Conservation (phyloP, 1,140 invertebrate species). For the Helicorthomorpha holstii region DNA sequence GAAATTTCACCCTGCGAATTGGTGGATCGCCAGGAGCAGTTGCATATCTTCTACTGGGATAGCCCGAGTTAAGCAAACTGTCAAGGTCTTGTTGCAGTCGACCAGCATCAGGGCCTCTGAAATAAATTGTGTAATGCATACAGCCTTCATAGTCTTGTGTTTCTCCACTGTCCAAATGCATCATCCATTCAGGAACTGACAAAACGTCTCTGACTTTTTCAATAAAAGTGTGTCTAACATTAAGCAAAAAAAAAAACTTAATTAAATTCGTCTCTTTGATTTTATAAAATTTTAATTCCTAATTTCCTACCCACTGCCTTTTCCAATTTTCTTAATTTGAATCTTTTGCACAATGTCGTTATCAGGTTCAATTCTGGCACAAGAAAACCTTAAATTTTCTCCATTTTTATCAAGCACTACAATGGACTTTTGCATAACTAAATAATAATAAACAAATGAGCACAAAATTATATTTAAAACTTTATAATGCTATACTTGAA, state of each 20-base stretch:
- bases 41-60: background rate
- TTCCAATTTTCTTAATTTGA: background rate
- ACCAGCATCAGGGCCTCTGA: constrained; percentile 37
- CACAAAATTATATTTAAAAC: too few species aligned
- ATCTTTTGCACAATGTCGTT: constrained; percentile 24
- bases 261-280: background rate
- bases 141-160: constrained; percentile 61
- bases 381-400: constrained; percentile 53
- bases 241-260: constrained; percentile 9
- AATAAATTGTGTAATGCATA: constrained; percentile 73
- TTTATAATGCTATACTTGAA: constrained; percentile 18
- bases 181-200: constrained; percentile 75
- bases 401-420: constrained; percentile 62
- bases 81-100: background rate
- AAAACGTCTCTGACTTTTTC: constrained; percentile 60
- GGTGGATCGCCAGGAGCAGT: background rate
- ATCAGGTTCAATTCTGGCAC: constrained; percentile 79
- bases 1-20: background rate
- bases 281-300: background rate
- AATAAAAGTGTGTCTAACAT: constrained; percentile 56
- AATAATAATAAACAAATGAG: constrained; percentile 30
- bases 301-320: background rate
- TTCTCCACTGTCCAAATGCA: constrained; percentile 62
- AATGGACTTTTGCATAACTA: constrained; percentile 65
- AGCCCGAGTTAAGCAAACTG: background rate